Base-by-base conservation (phyloP, 2,113 vertebrate genomes). In the Polypterus senegalus region DNA sequence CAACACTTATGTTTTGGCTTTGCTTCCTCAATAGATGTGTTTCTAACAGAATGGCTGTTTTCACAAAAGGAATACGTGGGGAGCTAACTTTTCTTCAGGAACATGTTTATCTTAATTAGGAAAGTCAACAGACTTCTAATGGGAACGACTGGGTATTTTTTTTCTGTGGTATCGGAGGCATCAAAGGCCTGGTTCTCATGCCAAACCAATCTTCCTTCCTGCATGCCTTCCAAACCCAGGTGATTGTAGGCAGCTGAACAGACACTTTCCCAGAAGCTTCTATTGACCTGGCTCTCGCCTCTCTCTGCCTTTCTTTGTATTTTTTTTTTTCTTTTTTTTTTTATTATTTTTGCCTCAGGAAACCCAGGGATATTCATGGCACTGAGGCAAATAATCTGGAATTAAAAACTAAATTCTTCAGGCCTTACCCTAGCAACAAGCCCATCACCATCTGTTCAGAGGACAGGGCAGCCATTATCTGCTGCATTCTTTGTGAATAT, bases 321-420 rank as follows among this genome's bases (percentile, higher is more conserved):
- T 75, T 82, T 80, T 80, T 71, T 78, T 76, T 76, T 73, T 71
- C n/a, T n/a, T 72, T 74, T 73, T 71, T 57, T 77, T 75, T 76
- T 80, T 76, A 76, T 74, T 75, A 71, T 72, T 78, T 76, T 86
- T 81, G 87, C 88, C 83, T 78, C 76, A 79, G 85, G 88, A 90
- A 87, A 86, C 79, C 84, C 79, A 79, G 80, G 82, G 85, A 90
- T 89, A 90, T 89, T 91, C 89, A 87, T 86, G 84, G 83, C 83
- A 84, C 87, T 67, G 85, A 90, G 86, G 88, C 88, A 91, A 91
- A 93, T 91, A 92, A 92, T 89, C 86, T 90, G 88, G 90, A 92
- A 93, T 92, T 91, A 92, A 91, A 92, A 79, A 71, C 88, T 85
- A 89, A 87, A 91, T 92, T 91, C 91, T 91, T 92, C 78, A 82